These are phyloP conservation scores for Platichthys flesus DNA, from an alignment of 2,113 vertebrate species.

Conservation along the genomic window DNA sequence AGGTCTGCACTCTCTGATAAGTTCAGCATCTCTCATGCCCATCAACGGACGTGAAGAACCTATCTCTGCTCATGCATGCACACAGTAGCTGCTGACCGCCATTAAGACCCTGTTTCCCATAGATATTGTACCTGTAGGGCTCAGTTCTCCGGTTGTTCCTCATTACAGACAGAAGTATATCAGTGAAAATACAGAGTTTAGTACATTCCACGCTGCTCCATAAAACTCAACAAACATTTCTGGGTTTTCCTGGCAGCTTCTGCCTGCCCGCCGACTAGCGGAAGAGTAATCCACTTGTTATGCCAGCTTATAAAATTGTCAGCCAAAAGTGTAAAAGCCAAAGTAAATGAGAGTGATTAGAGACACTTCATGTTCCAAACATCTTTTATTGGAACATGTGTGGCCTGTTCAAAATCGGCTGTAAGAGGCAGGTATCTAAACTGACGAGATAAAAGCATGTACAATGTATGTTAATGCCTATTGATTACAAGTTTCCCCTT, in stretches of 20 bases:
- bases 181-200: constrained; percentile 50
- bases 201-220: constrained; percentile 49
- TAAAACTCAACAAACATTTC: constrained; percentile 66
- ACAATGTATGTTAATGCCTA: constrained; percentile 57
- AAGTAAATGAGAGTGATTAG: constrained; percentile 72
- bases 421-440: constrained; percentile 54
- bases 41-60: constrained; percentile 68
- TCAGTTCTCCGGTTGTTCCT: constrained; percentile 29
- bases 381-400: constrained; percentile 63
- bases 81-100: constrained; percentile 46
- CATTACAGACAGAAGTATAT: constrained; percentile 39
- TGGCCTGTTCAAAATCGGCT: constrained; percentile 56
- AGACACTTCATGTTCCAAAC: constrained; percentile 68
- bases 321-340: constrained; percentile 72
- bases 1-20: constrained; percentile 80
- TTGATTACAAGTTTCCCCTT: constrained; percentile 14
- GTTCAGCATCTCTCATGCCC: constrained; percentile 56
- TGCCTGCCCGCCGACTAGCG: constrained; percentile 46
- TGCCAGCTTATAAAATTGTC: constrained; percentile 62
- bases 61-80: constrained; percentile 57
- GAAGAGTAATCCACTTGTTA: constrained; percentile 73
- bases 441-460: constrained; percentile 51
- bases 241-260: constrained; percentile 57
- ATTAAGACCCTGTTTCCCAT: constrained; percentile 60
- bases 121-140: constrained; percentile 68